Base-by-base conservation (phyloP, 53 echinoderm and acorn worm genomes). In the Actinopyga echinites region DNA sequence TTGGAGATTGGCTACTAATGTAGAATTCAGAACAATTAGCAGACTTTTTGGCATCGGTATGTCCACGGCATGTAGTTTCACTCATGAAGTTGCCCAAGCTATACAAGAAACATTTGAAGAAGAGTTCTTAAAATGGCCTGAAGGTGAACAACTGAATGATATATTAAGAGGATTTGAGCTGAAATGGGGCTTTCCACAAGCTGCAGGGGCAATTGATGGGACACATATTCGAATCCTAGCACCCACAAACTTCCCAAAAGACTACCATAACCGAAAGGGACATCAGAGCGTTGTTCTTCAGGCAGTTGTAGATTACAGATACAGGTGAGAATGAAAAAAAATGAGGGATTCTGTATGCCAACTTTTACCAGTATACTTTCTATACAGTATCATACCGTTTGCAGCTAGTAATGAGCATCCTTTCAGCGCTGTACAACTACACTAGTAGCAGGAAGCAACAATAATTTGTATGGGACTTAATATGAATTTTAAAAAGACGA, bases 251-350 rank as follows among this genome's bases (percentile, higher is more conserved):
- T 77, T 61, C 33, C 85, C 69, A 33, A 66, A 62, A 9, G 93
- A 93, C 57, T 93, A 87, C 52, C 85, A 87, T 54, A 90, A 90
- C 64, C 28, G 90, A 24, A 93, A 93, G 57, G 87, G 90, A 22
- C 87, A 83, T 77, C 85, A 85, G 21, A 90, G 90, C 12, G 83
- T 90, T 63, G 85, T 93, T 31, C 30, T 93, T 9, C 93, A 93
- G 78, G 93, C 89, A 6, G 65, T 89, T 12, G 79, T 86, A 32
- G 87, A 93, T 44, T 82, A 84, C 44, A 79, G 86, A 1, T 87
- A 84, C 82, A 87, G 84, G 87, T 91, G 77, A 44, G 56, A 44
- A 44, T 44, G 8, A 44, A 44, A 44, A 7, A 44, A 44, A 44
- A 5, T 7, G 1, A 7, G 44, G 44, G 8, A 44, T 5, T 44